Base-by-base conservation (phyloP, 2,113 vertebrate species). In the Eleginops maclovinus region DNA sequence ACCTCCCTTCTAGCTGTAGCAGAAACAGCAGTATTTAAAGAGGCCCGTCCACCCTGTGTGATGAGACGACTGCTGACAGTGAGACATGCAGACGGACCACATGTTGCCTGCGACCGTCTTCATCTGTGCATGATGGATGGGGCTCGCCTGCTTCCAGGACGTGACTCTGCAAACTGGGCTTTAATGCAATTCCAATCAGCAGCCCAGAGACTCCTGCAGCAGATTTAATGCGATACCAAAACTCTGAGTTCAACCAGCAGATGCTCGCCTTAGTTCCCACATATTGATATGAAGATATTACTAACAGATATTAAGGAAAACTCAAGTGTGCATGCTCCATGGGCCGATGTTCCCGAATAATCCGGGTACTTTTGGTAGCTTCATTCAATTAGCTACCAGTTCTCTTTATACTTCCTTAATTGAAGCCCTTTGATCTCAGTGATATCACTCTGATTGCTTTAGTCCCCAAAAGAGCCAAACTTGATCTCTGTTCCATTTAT, bases 81-180 rank as follows among this genome's bases (percentile, higher is more conserved):
- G 76, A 78, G 68, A 75, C 75, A 83, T 63, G 55, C 72, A 60
- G 50, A 47, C 5, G 31, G 61, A 67, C 76, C 58, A 56, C 12
- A 41, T 67, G 79, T 71, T 87, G 75, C 72, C 84, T 86, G 74
- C 40, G 72, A 72, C 76, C 16, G 53, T 86, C 76, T 79, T 87
- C 71, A 77, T n/a, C n/a, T n/a, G 49, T 50, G 67, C 64, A 26
- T 85, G 86, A 91, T 83, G 63, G 81, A 88, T 88, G 85, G 67
- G 5, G 55, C 41, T 54, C 9, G 58, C 43, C 72, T 72, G 66
- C 66, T 84, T 72, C 65, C 72, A 75, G 79, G 88, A 82, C 82
- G 15, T 56, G 56, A 63, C 77, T 79, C 53, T 19, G 68, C 56
- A 72, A 81, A 83, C 12, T 44, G 55, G 19, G 72, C 65, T 88